Percentiles rank a stretch among this genome's conserved stretches.
These are phyloP conservation scores for Trichonephila clavipes DNA, from an alignment of 1,140 invertebrate genomes.

Conservation along the genomic window DNA sequence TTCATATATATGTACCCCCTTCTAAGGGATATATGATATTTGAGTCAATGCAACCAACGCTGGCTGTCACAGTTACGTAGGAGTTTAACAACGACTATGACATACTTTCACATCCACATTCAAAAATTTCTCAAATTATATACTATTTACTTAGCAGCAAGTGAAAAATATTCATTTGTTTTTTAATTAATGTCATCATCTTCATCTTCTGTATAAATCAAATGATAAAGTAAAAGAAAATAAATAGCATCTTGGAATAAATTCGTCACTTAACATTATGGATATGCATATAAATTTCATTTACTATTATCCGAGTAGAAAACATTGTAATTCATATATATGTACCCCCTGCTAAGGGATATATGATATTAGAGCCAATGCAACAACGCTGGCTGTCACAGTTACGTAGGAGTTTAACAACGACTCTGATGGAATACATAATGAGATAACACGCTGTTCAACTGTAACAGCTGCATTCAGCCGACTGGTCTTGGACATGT, in stretches of 20 bases:
- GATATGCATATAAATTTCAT: neutral
- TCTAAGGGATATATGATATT: slow-evolving; percentile 18
- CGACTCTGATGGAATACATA: slow-evolving; percentile 50
- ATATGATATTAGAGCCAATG: slow-evolving; percentile 12
- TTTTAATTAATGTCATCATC: too few species aligned
- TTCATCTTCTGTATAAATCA: too few species aligned
- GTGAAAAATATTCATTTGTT: too few species aligned
- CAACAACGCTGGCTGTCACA: neutral
- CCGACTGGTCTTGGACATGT: slow-evolving; percentile 60
- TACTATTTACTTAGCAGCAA: too few species aligned
- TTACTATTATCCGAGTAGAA: neutral
- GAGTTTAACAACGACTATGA: slow-evolving; percentile 37
- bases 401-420: slow-evolving; percentile 43
- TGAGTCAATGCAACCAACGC: neutral
- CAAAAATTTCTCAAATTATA: too few species aligned
- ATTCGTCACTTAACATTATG: neutral
- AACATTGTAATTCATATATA: neutral
- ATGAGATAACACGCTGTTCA: slow-evolving; percentile 71
- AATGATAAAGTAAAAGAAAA: too few species aligned
- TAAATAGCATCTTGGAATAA: too few species aligned
- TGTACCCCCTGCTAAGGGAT: neutral
- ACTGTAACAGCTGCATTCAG: slow-evolving; percentile 65
- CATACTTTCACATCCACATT: too few species aligned
- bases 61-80: slow-evolving; percentile 15
- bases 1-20: neutral